These are phyloP conservation scores for Pterostichus madidus DNA, from an alignment of 2,888 invertebrate species.

Conservation along the genomic window DNA sequence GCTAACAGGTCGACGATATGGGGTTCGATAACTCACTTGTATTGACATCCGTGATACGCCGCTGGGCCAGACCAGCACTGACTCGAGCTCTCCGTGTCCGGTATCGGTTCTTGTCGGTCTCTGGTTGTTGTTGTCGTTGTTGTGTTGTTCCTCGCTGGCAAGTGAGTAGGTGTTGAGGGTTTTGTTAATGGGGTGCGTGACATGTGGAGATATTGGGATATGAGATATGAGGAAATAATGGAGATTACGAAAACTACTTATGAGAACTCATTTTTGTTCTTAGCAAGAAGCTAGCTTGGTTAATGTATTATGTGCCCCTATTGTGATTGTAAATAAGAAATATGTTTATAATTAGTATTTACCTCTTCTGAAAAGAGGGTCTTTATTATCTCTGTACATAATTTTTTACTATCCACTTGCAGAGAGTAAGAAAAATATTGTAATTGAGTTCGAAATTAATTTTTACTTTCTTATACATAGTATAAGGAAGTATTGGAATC, in stretches of 20 bases:
- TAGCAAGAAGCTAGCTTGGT: too few species aligned
- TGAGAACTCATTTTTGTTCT: background rate
- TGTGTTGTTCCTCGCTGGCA: too few species aligned
- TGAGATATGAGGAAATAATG: conserved; percentile 1
- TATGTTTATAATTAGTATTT: too few species aligned
- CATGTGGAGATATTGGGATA: conserved; percentile 8
- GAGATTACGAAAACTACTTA: background rate
- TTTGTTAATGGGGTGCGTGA: conserved; percentile 12
- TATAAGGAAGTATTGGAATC: too few species aligned
- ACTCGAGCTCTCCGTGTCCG: background rate
- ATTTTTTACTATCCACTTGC: too few species aligned
- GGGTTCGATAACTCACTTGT: conserved; percentile 44
- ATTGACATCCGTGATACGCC: conserved; percentile 40
- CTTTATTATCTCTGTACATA: too few species aligned
- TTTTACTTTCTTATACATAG: too few species aligned
- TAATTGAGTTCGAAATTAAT: too few species aligned
- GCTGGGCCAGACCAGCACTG: background rate
- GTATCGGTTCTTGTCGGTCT: background rate
- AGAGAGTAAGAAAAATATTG: too few species aligned
- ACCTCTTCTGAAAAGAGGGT: too few species aligned
- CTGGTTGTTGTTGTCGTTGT: background rate
- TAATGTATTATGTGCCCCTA: too few species aligned
- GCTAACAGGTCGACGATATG: conserved; percentile 9
- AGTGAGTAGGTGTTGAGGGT: background rate
- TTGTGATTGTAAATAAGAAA: too few species aligned